These are phyloP conservation scores for Pammene aurita DNA, from an alignment of 2,888 invertebrate genomes.

Conservation along the genomic window DNA sequence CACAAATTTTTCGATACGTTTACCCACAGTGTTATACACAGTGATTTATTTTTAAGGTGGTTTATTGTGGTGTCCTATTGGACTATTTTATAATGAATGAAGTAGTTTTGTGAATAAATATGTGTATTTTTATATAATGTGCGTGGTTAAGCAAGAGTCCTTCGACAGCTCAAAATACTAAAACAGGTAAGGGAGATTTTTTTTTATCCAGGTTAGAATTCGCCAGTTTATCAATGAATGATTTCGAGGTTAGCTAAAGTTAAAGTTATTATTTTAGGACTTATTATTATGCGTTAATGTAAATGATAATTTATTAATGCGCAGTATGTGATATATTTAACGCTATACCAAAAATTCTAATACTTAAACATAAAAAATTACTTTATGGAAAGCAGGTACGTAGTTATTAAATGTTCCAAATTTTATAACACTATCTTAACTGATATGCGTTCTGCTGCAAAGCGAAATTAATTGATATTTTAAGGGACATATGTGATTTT, in stretches of 20 bases:
- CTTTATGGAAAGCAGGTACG: no score
- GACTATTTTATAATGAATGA: conserved; percentile 19
- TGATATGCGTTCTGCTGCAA: no score
- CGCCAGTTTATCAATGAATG: background rate
- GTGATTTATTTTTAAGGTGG: conserved; percentile 1
- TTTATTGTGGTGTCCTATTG: conserved; percentile 30
- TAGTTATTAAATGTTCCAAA: no score
- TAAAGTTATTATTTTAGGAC: background rate
- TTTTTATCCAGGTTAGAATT: conserved; percentile 1
- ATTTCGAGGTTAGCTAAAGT: background rate
- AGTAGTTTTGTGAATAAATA: conserved; percentile 14
- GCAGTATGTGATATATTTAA: no score
- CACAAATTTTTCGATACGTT: conserved; percentile 23
- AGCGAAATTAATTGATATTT: no score
- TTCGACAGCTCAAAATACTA: background rate
- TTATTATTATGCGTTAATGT: no score
- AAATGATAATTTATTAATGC: no score
- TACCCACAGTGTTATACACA: conserved; percentile 15
- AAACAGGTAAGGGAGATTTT: conserved; percentile 5
- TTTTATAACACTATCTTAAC: no score
- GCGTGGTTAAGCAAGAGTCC: background rate
- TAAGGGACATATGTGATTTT: no score
- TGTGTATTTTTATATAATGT: conserved; percentile 26
- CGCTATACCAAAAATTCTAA: no score
- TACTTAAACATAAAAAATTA: no score